Conservation (phyloP, 1,140 invertebrate genomes). For the Leptinotarsa lineolata region DNA sequence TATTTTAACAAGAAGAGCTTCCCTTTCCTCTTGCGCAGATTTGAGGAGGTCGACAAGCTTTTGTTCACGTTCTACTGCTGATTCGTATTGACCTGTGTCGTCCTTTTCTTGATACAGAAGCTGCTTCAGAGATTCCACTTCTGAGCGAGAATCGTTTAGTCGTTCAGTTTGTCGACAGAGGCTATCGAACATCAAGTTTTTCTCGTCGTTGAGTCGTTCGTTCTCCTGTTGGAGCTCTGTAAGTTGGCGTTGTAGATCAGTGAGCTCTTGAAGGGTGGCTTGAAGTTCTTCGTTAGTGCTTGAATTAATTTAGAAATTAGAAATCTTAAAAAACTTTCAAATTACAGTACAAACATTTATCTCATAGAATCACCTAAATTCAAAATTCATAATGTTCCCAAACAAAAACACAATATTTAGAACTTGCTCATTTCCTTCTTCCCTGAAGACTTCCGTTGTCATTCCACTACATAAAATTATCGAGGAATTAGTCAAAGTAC, state of each 20-base stretch:
- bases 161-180: conserved; percentile 89
- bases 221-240: conserved; percentile 86
- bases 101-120: conserved; percentile 54
- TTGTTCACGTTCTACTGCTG: conserved; percentile 75
- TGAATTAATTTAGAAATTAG: conserved; percentile 47
- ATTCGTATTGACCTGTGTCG: conserved; percentile 66
- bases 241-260: conserved; percentile 84
- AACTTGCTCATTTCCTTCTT: no score
- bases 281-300: conserved; percentile 94
- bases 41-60: conserved; percentile 86
- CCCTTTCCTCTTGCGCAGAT: conserved; percentile 80
- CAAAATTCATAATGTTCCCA: no score
- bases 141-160: conserved; percentile 78
- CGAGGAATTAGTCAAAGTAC: no score
- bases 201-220: conserved; percentile 84
- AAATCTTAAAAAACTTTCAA: not conserved
- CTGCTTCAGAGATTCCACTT: conserved; percentile 59
- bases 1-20: conserved; percentile 70
- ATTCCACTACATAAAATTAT: no score
- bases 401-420: no score
- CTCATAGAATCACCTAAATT: no score
- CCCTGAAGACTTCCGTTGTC: no score
- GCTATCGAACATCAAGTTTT: conserved; percentile 86
- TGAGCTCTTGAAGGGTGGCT: conserved; percentile 89
- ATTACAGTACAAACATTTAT: conserved; percentile 12